phyloP scores from a whole-genome alignment of 2,113 vertebrate genomes.

The Centrocercus urophasianus region DNA sequence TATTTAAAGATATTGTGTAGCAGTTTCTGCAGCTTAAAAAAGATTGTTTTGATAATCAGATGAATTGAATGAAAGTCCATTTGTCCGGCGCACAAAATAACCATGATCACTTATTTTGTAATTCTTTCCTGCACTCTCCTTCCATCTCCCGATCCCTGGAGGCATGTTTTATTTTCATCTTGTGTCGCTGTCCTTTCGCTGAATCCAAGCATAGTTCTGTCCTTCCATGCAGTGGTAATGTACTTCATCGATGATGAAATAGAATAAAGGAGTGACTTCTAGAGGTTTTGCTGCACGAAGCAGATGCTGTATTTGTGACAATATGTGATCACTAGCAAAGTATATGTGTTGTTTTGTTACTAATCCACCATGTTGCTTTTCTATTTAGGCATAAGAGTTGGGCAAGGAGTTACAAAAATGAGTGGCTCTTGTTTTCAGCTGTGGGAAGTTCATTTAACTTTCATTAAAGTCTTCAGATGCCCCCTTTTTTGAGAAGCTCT shows the following conservation, averaged over 20 bases:
- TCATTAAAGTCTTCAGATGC: neutral
- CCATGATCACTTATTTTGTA: neutral
- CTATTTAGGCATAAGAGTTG: neutral
- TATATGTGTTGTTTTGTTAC: neutral
- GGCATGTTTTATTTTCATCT: neutral
- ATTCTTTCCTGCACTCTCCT: neutral
- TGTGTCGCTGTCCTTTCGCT: neutral
- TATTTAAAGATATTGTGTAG: neutral
- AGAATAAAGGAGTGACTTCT: neutral
- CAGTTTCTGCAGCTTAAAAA: neutral
- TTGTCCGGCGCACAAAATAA: neutral
- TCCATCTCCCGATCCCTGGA: neutral
- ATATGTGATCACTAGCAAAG: neutral
- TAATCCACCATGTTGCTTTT: neutral
- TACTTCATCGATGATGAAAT: neutral
- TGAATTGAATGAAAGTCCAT: conserved; percentile 17
- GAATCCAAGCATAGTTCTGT: neutral
- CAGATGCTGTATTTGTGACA: neutral
- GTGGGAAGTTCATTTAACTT: neutral
- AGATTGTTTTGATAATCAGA: neutral
- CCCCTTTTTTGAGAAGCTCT: neutral
- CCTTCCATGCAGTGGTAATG: neutral
- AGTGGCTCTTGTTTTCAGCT: neutral
- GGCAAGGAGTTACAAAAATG: neutral
- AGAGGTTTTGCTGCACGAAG: neutral